Conservation (phyloP, 2,113 vertebrate genomes). For the Sclerurus mexicanus region DNA sequence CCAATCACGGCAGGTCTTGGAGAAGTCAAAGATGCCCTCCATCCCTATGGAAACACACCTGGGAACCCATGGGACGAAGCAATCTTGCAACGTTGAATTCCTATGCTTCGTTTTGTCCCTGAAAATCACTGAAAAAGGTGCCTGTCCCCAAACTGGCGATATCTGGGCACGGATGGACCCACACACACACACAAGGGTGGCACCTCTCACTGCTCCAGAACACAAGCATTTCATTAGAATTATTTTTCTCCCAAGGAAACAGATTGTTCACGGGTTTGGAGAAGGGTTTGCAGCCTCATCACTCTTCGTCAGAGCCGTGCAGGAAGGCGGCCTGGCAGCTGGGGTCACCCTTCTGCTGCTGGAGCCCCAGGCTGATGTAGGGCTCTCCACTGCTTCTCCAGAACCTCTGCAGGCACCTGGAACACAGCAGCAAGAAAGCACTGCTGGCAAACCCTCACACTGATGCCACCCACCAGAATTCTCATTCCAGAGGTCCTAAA, state of each 20-base stretch:
- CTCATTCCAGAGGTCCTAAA: neutral
- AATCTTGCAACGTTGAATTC: neutral
- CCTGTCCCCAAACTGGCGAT: fast-evolving
- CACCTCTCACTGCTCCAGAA: neutral
- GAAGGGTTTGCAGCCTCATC: neutral
- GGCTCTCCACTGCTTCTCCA: neutral
- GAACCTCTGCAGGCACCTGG: conserved; percentile 47
- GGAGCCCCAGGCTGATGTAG: conserved; percentile 44
- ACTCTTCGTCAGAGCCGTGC: conserved; percentile 70
- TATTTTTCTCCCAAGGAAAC: neutral
- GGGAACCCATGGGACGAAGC: neutral
- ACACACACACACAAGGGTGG: fast-evolving
- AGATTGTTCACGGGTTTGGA: fast-evolving
- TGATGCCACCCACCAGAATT: neutral
- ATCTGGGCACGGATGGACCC: fast-evolving
- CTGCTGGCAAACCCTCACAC: neutral
- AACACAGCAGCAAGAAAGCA: neutral
- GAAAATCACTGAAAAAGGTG: neutral
- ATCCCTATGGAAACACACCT: fast-evolving
- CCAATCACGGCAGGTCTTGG: neutral
- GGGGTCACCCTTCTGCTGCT: conserved; percentile 16
- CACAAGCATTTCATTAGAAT: neutral
- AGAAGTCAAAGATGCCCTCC: neutral
- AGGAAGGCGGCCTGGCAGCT: conserved; percentile 51
- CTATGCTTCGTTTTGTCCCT: neutral